Conservation (phyloP, 2,888 invertebrate species). For the Auanema sp. region DNA sequence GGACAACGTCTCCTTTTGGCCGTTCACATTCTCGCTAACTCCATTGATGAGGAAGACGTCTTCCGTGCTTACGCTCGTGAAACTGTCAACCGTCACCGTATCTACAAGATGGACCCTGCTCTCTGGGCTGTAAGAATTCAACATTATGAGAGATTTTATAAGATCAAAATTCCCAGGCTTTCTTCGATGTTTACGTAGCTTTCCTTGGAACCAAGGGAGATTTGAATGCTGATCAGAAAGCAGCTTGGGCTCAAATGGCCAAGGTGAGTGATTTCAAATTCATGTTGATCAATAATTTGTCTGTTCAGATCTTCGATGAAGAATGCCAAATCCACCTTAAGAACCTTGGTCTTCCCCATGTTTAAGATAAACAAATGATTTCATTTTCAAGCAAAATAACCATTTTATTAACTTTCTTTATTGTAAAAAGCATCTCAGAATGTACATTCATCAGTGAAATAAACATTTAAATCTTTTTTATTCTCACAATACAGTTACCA, state of each 20-base stretch:
- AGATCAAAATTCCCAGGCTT: conserved; percentile 48
- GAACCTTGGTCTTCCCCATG: conserved; percentile 34
- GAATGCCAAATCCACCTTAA: conserved; percentile 46
- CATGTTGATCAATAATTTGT: neutral
- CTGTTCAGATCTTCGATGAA: conserved; percentile 30
- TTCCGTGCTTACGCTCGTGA: conserved; percentile 57
- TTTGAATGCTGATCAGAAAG: conserved; percentile 43
- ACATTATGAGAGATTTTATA: neutral
- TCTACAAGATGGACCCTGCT: conserved; percentile 61
- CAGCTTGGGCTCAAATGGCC: conserved; percentile 56
- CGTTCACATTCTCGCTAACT: conserved; percentile 49
- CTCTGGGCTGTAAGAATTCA: conserved; percentile 45
- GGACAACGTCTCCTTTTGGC: conserved; percentile 59
- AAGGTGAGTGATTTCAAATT: conserved; percentile 22
- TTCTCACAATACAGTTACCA: too few relatives aligned
- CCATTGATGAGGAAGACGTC: conserved; percentile 45
- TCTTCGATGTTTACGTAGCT: conserved; percentile 57
- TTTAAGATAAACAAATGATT: too few relatives aligned
- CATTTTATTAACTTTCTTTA: too few relatives aligned
- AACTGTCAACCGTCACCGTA: conserved; percentile 55
- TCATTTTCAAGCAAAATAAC: too few relatives aligned
- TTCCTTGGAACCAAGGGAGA: conserved; percentile 47
- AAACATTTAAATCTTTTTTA: too few relatives aligned
- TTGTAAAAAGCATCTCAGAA: too few relatives aligned
- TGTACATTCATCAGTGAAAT: too few relatives aligned